Evolutionary conservation across 92 coral and sea anemone genomes (phyloP).

Genomic region (Pocillopora meandrina): DNA sequence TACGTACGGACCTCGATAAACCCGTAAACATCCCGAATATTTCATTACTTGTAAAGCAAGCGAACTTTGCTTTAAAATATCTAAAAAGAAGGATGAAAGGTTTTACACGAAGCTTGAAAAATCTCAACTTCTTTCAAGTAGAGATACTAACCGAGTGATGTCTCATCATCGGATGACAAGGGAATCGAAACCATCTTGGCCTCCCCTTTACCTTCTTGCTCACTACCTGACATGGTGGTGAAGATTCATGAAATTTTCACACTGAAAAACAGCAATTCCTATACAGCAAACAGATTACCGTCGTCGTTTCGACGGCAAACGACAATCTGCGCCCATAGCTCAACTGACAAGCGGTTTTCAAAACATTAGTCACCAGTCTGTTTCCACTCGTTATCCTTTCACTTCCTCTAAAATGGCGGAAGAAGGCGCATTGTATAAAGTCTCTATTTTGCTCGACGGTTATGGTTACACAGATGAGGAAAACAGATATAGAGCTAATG

Average conservation of each 20-base stretch:
- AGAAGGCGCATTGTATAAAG: constrained; percentile 25
- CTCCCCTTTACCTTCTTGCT: constrained; percentile 70
- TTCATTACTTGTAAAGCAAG: no score
- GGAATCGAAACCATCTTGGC: constrained; percentile 90
- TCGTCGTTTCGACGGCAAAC: neutral
- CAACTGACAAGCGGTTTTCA: constrained; percentile 18
- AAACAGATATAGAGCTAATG: constrained; percentile 76
- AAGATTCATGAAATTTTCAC: neutral
- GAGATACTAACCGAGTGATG: constrained; percentile 58
- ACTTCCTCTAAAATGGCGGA: constrained; percentile 33
- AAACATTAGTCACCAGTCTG: constrained; percentile 23
- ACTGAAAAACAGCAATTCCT: neutral
- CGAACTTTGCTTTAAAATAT: no score
- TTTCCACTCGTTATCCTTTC: no score
- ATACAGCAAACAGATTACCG: no score
- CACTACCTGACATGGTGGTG: constrained; percentile 70
- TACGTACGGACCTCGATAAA: no score
- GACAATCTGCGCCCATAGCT: constrained; percentile 33
- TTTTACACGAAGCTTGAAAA: neutral
- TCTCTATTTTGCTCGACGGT: constrained; percentile 77
- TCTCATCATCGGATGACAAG: constrained; percentile 95
- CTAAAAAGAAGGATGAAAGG: no score
- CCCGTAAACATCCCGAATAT: no score
- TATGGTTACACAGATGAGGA: constrained; percentile 78
- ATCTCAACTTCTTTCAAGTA: neutral